Evolutionary conservation across 2,797 vertebrate species (phyloP), one percentile per base, ranked within the genome.

Genomic region (Setipinna tenuifilis): DNA sequence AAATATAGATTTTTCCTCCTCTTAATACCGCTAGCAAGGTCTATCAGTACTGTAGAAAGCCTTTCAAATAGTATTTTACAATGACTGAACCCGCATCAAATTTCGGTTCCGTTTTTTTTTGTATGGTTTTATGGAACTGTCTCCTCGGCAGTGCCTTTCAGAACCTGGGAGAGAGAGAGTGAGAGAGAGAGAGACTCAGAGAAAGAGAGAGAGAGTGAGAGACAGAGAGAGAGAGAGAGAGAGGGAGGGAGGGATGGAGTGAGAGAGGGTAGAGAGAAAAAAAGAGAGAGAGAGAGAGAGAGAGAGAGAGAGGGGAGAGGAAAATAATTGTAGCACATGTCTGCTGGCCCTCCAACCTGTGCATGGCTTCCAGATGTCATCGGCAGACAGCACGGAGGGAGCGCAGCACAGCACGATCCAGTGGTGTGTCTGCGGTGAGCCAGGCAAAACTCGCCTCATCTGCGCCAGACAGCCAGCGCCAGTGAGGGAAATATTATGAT

Each of bases 351-450:
- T 68, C 61, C 65, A 85, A 87, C 84, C 82, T 86, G 81, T 87
- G 86, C 82, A 90, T 90, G 88, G 88, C 83, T 88, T 87, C 91
- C 91, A 92, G 91, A 90, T 90, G 91, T 88, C 54, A 59, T 11
- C 14, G 68, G 44, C 82, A 83, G 75, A 82, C 83, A 62, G 50
- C 23, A 80, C 48, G 61, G 75, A 25, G 84, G 82, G 25, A 6
- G 62, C 62, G 12, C 62, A 28, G 62, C 62, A 31, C 65, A 78
- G 71, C 71, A 78, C 71, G 71, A 78, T 78, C 71, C 71, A 41
- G 35, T 44, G 71, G 71, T 81, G 86, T 85, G 58, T 85, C 86
- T 85, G 16, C 50, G 80, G 84, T 75, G 11, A 35, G 48, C 85
- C 57, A 61, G 83, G 78, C 50, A 84, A 81, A 71, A 71, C 81